Conservation (phyloP, 2,888 invertebrate genomes). For the Dryobotodes eremita region DNA sequence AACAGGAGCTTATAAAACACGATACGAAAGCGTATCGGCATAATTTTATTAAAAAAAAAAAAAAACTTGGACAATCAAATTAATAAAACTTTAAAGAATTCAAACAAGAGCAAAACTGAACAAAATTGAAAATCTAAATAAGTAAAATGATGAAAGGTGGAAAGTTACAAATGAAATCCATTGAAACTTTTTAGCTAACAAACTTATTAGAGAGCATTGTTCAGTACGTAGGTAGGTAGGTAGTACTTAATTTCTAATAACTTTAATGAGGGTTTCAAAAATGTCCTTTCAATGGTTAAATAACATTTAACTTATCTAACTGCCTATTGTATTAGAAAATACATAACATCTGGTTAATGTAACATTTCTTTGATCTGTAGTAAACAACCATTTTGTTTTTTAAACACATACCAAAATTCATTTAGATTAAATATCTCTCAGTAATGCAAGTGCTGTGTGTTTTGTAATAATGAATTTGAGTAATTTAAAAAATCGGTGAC, state of each 20-base stretch:
- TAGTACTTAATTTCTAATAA: conserved; percentile 1
- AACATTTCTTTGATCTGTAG: background rate
- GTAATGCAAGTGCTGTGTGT: background rate
- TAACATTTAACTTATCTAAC: background rate
- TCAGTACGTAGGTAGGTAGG: background rate
- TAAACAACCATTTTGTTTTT: background rate
- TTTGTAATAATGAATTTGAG: background rate
- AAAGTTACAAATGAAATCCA: conserved; percentile 84
- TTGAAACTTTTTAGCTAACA: conserved; percentile 81
- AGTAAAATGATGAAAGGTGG: conserved; percentile 81
- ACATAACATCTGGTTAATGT: background rate
- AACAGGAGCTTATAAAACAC: conserved; percentile 57
- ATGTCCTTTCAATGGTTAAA: conserved; percentile 4
- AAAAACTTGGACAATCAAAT: conserved; percentile 71
- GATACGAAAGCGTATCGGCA: conserved; percentile 40
- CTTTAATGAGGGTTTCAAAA: conserved; percentile 12
- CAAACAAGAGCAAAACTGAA: conserved; percentile 76
- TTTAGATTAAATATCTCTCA: background rate
- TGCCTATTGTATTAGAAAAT: background rate
- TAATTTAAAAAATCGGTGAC: background rate
- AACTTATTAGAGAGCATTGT: conserved; percentile 73
- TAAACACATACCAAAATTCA: background rate
- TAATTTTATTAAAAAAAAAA: conserved; percentile 61
- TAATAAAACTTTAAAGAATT: conserved; percentile 80
- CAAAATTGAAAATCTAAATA: conserved; percentile 82